These are phyloP conservation scores for Quadriops clusia DNA, from an alignment of 2,888 invertebrate genomes.

Conservation along the genomic window DNA sequence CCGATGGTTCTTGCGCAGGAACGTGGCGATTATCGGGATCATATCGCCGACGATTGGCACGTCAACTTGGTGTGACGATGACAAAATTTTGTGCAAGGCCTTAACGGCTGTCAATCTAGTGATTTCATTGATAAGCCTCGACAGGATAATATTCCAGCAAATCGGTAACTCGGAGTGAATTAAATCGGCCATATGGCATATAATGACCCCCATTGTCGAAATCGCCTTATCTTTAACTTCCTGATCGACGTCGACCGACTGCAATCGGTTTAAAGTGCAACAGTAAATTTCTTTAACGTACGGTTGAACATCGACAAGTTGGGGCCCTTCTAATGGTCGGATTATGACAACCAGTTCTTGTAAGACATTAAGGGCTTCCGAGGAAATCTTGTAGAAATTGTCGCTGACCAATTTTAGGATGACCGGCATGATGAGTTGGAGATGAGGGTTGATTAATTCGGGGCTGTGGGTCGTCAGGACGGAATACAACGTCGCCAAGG, in stretches of 20 bases:
- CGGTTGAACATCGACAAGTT: constrained; percentile 61
- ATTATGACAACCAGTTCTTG: constrained; percentile 92
- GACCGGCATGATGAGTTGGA: constrained; percentile 66
- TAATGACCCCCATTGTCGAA: constrained; percentile 89
- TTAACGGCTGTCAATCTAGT: constrained; percentile 94
- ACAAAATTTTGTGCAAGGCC: constrained; percentile 87
- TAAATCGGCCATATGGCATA: constrained; percentile 84
- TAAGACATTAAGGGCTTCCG: constrained; percentile 85
- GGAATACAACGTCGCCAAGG: constrained; percentile 81
- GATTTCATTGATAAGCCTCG: constrained; percentile 91
- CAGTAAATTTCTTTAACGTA: constrained; percentile 71
- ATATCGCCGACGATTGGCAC: constrained; percentile 77
- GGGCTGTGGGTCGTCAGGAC: constrained; percentile 69
- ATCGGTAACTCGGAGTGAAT: constrained; percentile 65
- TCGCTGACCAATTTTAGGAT: constrained; percentile 86
- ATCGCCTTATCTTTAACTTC: constrained; percentile 98
- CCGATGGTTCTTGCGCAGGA: constrained; percentile 91
- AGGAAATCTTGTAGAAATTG: constrained; percentile 96
- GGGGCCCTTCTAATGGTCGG: constrained; percentile 58
- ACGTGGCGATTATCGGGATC: constrained; percentile 85
- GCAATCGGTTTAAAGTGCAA: constrained; percentile 73
- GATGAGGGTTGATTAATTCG: constrained; percentile 68
- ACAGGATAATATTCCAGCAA: constrained; percentile 90
- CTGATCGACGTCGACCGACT: constrained; percentile 95
- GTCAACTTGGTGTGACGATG: constrained; percentile 77